Conservation (phyloP, 2,888 invertebrate species). For the Drosophila flavopinicola region DNA sequence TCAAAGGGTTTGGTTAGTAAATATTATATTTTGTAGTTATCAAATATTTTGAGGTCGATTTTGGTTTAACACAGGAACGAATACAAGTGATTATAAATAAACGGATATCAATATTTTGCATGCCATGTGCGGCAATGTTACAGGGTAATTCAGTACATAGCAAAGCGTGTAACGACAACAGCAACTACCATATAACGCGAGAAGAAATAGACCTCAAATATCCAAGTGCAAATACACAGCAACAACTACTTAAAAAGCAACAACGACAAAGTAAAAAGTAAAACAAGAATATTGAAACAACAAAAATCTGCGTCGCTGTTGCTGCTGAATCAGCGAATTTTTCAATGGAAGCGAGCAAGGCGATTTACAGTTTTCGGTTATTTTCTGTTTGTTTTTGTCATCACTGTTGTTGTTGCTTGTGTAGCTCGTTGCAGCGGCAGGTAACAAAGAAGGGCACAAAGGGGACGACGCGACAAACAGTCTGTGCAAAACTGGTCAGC, state of each 20-base stretch:
- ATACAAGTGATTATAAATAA: too few relatives aligned
- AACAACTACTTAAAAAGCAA: constrained; percentile 16
- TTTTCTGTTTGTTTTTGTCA: constrained; percentile 32
- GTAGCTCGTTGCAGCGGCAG: constrained; percentile 51
- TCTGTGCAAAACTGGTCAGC: constrained; percentile 58
- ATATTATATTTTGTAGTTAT: too few relatives aligned
- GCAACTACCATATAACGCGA: constrained; percentile 13
- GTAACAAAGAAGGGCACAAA: constrained; percentile 40
- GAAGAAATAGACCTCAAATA: constrained; percentile 42
- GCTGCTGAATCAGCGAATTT: constrained; percentile 65
- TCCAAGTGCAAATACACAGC: constrained; percentile 57
- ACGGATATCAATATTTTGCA: too few relatives aligned
- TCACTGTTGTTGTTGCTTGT: constrained; percentile 20
- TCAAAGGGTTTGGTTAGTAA: too few relatives aligned
- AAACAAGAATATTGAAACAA: constrained; percentile 38
- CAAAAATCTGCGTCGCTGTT: constrained; percentile 39
- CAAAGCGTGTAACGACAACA: constrained; percentile 18
- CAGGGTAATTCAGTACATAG: constrained; percentile 18
- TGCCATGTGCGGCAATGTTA: too few relatives aligned
- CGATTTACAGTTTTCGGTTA: constrained; percentile 60
- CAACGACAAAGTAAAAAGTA: constrained; percentile 15
- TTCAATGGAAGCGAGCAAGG: constrained; percentile 61
- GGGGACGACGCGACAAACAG: constrained; percentile 35
- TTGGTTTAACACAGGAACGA: too few relatives aligned
- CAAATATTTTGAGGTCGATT: too few relatives aligned